These are phyloP conservation scores for Bergia sp. DNA, from an alignment of 92 coral and sea anemone species.

Conservation along the genomic window DNA sequence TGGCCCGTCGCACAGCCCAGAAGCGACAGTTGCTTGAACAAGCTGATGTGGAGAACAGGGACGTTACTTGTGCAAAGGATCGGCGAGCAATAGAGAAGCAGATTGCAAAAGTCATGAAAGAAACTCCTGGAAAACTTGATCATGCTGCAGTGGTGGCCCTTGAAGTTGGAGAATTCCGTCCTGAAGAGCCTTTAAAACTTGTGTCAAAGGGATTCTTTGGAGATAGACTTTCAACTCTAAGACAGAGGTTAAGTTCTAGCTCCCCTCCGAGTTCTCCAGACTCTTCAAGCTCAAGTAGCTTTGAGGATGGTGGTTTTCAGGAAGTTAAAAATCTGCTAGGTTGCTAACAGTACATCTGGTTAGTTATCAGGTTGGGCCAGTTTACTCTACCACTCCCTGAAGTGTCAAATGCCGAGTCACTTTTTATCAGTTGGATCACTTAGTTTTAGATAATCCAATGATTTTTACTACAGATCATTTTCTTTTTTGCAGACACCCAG, in stretches of 20 bases:
- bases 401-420: no score
- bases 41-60: slow-evolving; percentile 58
- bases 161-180: slow-evolving; percentile 89
- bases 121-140: slow-evolving; percentile 92
- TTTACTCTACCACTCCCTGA: no score
- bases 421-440: no score
- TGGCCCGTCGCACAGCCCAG: slow-evolving; percentile 73
- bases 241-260: slow-evolving; percentile 31
- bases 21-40: slow-evolving; percentile 78
- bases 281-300: background rate
- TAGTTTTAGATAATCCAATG: no score
- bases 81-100: slow-evolving; percentile 63
- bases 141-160: slow-evolving; percentile 98
- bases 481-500: no score
- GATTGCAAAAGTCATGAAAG: slow-evolving; percentile 64
- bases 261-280: slow-evolving; percentile 45
- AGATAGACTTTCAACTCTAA: slow-evolving; percentile 22
- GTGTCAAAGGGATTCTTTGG: slow-evolving; percentile 60
- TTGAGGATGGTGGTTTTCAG: slow-evolving; percentile 29
- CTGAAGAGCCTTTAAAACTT: slow-evolving; percentile 65
- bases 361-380: background rate
- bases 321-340: slow-evolving; percentile 40
- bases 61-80: slow-evolving; percentile 28
- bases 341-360: background rate
- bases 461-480: no score